phyloP scores from a whole-genome alignment of 2,113 vertebrate genomes.

The Polypterus senegalus region DNA sequence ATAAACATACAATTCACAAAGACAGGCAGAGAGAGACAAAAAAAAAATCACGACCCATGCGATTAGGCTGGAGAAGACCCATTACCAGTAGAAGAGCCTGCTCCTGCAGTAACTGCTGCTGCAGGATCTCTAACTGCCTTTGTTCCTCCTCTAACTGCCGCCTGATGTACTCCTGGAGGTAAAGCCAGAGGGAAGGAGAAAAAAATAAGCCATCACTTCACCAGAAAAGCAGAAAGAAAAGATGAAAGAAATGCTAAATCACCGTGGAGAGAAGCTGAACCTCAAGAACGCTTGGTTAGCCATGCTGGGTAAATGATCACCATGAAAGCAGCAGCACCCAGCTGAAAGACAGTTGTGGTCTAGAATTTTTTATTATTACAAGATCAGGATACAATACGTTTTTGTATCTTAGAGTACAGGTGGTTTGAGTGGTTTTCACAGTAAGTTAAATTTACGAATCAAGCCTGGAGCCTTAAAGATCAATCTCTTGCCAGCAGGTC shows the following conservation, averaged over 20 bases:
- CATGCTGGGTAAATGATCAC: too few relatives aligned
- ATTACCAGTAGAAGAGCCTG: slow-evolving; percentile 98
- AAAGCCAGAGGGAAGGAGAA: slow-evolving; percentile 36
- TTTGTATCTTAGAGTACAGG: too few relatives aligned
- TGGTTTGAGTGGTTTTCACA: too few relatives aligned
- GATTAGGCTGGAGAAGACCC: slow-evolving; percentile 12
- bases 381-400: too few relatives aligned
- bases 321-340: too few relatives aligned
- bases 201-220: slow-evolving; percentile 1
- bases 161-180: slow-evolving; percentile 91
- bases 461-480: too few relatives aligned
- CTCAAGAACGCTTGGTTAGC: neutral
- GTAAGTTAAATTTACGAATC: too few relatives aligned
- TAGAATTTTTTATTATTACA: too few relatives aligned
- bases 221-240: slow-evolving; percentile 23
- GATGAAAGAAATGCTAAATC: slow-evolving; percentile 13
- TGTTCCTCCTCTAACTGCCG: slow-evolving; percentile 98
- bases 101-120: slow-evolving; percentile 97
- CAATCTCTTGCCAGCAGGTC: too few relatives aligned
- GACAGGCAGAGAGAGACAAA: neutral
- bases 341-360: too few relatives aligned
- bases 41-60: neutral
- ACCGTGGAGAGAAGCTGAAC: slow-evolving; percentile 14
- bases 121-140: slow-evolving; percentile 97
- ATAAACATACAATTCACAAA: neutral